A percentile compares a stretch with the other conserved stretches of the same genome.
Conservation (phyloP, 2,888 invertebrate genomes). For the Acronicta leporina region DNA sequence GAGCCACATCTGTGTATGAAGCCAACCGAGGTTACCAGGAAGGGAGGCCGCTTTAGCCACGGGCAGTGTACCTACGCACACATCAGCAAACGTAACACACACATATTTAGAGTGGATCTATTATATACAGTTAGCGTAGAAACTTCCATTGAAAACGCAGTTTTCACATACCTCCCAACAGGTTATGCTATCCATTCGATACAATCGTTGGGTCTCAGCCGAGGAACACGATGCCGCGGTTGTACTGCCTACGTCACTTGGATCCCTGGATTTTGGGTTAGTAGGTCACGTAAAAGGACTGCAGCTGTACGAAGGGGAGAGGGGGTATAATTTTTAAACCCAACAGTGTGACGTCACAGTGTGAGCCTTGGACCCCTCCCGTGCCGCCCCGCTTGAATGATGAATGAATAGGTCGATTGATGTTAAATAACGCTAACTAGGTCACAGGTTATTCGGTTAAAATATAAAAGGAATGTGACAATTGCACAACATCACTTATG, state of each 20-base stretch:
- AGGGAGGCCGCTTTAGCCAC: conserved; percentile 50
- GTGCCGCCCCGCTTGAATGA: conserved; percentile 73
- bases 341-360: conserved; percentile 80
- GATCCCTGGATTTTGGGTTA: conserved; percentile 81
- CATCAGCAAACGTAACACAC: conserved; percentile 55
- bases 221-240: conserved; percentile 63
- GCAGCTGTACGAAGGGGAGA: conserved; percentile 73
- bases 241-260: conserved; percentile 85
- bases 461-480: conserved; percentile 17
- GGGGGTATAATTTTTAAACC: conserved; percentile 76
- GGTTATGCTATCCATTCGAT: conserved; percentile 61
- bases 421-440: conserved; percentile 69
- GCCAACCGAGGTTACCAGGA: conserved; percentile 54
- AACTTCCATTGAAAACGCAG: conserved; percentile 83
- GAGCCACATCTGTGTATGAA: conserved; percentile 34
- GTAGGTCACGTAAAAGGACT: conserved; percentile 85
- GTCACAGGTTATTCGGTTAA: conserved; percentile 55
- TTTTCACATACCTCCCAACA: conserved; percentile 56
- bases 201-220: conserved; percentile 22
- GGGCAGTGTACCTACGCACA: conserved; percentile 53
- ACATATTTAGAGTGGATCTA: conserved; percentile 38
- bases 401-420: conserved; percentile 83
- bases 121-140: conserved; percentile 68
- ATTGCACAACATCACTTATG: conserved; percentile 4
- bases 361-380: conserved; percentile 71